A percentile compares a stretch with the other conserved stretches of the same genome.
These are phyloP conservation scores for Falco biarmicus DNA, from an alignment of 2,797 vertebrate species.

Conservation along the genomic window DNA sequence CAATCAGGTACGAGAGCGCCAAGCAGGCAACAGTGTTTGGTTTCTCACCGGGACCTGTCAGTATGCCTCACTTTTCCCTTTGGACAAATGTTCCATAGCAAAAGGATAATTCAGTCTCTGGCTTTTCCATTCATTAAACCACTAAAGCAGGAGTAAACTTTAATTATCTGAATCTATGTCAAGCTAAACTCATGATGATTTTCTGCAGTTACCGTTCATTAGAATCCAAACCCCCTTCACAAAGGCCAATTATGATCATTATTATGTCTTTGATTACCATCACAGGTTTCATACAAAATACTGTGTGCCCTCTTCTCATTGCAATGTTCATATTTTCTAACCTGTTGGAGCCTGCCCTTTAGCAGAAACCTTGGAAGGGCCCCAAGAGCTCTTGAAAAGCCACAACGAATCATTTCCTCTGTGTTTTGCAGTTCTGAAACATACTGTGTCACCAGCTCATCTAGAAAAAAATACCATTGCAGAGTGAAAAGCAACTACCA, in stretches of 20 bases:
- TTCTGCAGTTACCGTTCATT: neutral
- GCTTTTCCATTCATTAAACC: neutral
- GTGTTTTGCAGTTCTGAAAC: constrained; percentile 81
- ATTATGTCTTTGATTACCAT: constrained; percentile 15
- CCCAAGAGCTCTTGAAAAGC: constrained; percentile 90
- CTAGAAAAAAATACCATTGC: constrained; percentile 70
- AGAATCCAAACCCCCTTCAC: neutral
- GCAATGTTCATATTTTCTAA: constrained; percentile 52
- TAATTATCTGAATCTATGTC: neutral
- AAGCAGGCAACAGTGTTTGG: neutral
- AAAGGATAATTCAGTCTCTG: neutral
- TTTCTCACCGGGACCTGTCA: neutral
- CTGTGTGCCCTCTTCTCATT: neutral
- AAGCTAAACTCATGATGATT: neutral
- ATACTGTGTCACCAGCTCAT: constrained; percentile 84
- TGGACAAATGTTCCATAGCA: neutral
- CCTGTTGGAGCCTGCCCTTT: constrained; percentile 86
- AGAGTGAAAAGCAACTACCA: neutral
- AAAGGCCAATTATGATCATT: constrained; percentile 5
- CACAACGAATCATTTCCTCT: constrained; percentile 87
- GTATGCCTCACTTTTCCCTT: neutral
- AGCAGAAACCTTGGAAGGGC: constrained; percentile 88
- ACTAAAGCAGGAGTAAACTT: neutral
- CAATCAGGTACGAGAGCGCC: neutral
- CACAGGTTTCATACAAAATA: neutral